phyloP scores from a whole-genome alignment of 2,113 vertebrate species.

The Blennius ocellaris region DNA sequence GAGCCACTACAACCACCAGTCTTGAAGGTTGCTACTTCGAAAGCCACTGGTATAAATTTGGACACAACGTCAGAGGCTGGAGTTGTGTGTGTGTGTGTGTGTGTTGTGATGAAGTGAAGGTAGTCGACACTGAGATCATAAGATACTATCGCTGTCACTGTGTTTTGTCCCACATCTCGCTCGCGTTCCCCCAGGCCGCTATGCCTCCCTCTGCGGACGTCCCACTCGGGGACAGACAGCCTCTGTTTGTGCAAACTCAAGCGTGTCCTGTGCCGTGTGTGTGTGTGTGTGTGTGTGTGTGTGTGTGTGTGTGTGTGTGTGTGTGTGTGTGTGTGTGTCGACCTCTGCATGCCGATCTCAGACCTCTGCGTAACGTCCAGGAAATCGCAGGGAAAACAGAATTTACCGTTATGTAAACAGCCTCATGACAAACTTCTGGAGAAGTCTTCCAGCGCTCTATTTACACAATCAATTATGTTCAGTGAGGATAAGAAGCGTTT shows the following conservation, averaged over 20 bases:
- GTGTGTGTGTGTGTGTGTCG: constrained; percentile 32
- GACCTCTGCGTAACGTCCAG: constrained; percentile 80
- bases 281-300: constrained; percentile 14
- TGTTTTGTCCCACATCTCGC: constrained; percentile 48
- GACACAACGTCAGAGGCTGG: too few species aligned
- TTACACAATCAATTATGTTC: constrained; percentile 82
- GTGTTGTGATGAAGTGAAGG: constrained; percentile 22
- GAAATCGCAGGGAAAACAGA: constrained; percentile 82
- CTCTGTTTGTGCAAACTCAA: constrained; percentile 83
- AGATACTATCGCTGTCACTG: constrained; percentile 41
- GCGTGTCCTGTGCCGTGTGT: constrained; percentile 66
- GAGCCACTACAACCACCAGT: too few species aligned
- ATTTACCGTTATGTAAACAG: constrained; percentile 83
- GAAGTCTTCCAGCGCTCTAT: constrained; percentile 77
- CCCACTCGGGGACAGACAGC: constrained; percentile 72
- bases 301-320: constrained; percentile 30
- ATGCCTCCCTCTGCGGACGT: constrained; percentile 51
- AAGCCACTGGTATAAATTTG: too few species aligned
- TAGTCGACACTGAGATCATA: constrained; percentile 42
- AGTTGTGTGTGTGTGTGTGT: neutral
- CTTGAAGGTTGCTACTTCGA: too few species aligned
- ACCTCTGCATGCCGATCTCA: constrained; percentile 70
- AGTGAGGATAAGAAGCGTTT: constrained; percentile 68
- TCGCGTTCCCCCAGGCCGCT: constrained; percentile 36
- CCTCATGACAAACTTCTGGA: constrained; percentile 72